phyloP scores from a whole-genome alignment of 2,888 invertebrate species.

The Muschampia plurimacula region DNA sequence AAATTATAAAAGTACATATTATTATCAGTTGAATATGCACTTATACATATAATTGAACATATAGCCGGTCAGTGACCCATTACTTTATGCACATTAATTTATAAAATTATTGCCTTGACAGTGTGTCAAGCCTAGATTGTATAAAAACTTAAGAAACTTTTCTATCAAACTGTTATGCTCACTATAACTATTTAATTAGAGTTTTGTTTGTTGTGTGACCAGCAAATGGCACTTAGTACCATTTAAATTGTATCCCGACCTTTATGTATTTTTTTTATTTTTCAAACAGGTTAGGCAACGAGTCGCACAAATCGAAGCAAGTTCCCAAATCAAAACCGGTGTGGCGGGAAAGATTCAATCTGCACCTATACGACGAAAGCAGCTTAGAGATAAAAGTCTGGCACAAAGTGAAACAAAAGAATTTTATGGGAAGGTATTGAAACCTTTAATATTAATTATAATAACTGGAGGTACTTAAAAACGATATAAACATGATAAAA shows the following conservation, averaged over 20 bases:
- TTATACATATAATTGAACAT: background rate
- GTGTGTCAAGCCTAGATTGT: background rate
- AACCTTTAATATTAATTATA: background rate
- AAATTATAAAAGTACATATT: background rate
- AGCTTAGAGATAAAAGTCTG: conserved; percentile 73
- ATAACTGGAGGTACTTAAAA: too few relatives aligned
- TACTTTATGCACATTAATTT: background rate
- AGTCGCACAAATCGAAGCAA: conserved; percentile 76
- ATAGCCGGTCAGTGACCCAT: background rate
- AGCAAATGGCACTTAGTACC: too few relatives aligned
- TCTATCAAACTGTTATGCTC: too few relatives aligned
- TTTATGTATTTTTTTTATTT: background rate
- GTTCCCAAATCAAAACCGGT: conserved; percentile 69
- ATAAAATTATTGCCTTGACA: background rate
- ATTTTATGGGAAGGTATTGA: conserved; percentile 77
- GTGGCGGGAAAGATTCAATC: conserved; percentile 78
- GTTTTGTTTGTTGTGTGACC: too few relatives aligned
- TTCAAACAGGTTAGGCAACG: conserved; percentile 69
- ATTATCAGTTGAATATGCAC: too few relatives aligned
- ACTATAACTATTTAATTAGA: too few relatives aligned
- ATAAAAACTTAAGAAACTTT: background rate
- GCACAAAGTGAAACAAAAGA: conserved; percentile 79
- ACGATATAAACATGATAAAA: too few relatives aligned
- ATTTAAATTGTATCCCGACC: too few relatives aligned
- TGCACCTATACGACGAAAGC: conserved; percentile 72